Evolutionary conservation across 1,140 invertebrate genomes (phyloP).

Genomic region (Vollenhovia emeryi): DNA sequence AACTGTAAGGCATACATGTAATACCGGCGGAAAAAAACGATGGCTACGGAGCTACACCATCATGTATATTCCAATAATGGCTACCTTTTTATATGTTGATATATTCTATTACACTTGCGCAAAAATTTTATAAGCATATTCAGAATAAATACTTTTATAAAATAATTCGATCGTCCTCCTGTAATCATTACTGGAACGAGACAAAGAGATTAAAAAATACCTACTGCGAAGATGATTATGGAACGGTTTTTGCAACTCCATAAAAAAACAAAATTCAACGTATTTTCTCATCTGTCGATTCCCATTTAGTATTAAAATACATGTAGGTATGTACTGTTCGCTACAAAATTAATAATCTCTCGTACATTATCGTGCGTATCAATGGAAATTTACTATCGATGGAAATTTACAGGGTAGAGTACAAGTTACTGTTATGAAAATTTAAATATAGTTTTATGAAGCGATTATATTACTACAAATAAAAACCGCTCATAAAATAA

Average conservation of each 20-base stretch:
- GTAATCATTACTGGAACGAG: conserved; percentile 54
- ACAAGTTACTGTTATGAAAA: conserved; percentile 26
- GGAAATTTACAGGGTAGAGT: conserved; percentile 55
- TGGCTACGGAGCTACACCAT: conserved; percentile 49
- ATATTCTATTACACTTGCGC: conserved; percentile 70
- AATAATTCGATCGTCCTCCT: conserved; percentile 65
- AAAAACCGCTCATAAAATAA: conserved; percentile 29
- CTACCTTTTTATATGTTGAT: conserved; percentile 67
- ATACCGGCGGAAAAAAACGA: conserved; percentile 40
- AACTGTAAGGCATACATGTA: conserved; percentile 49
- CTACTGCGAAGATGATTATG: conserved; percentile 1
- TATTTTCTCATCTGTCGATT: conserved; percentile 9
- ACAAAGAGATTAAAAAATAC: not conserved
- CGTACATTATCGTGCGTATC: conserved; percentile 19
- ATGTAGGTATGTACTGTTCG: conserved; percentile 8
- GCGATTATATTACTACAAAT: conserved; percentile 9
- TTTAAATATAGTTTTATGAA: conserved; percentile 41
- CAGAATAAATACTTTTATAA: conserved; percentile 76
- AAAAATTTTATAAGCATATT: conserved; percentile 76
- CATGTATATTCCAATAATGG: conserved; percentile 61
- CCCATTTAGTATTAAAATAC: not conserved
- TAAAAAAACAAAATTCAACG: not conserved
- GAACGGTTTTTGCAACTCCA: not conserved
- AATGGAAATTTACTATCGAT: conserved; percentile 53
- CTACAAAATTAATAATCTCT: conserved; percentile 32